Evolutionary conservation across 2,888 invertebrate species (phyloP), one percentile per base, ranked within the genome.

Genomic region (Eumacrocentrus americanus): DNA sequence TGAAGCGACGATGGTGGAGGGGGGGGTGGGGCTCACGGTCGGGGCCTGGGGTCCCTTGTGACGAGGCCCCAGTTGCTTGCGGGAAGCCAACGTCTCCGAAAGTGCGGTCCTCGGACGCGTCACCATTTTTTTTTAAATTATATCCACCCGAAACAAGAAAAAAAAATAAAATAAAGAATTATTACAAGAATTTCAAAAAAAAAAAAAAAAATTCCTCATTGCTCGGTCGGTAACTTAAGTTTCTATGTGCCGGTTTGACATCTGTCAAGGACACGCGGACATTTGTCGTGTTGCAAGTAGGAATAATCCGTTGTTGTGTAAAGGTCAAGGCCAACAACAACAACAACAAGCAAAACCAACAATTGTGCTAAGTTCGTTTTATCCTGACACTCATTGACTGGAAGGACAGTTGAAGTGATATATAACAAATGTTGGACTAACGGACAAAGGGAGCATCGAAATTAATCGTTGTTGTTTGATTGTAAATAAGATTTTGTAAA

Each of bases 31-130:
- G 64, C 70, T 72, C 71, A 73, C 71, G 72, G 71, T 71, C 72
- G 74, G 73, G 74, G 72, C 73, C 72, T 68, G 72, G 70, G 71
- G 71, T 71, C 73, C 72, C 72, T 3, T 22, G 71, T 69, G 65
- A 70, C 72, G 71, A 67, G 71, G 75, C 71, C 68, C 73, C 77
- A 78, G 78, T 78, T 73, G 76, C 70, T 74, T 73, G 70, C 71
- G 71, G 76, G 76, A 74, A 68, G 68, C 70, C 70, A 67, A 62
- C 60, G 57, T 57, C 53, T 55, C 47, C 48, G 54, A 46, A 23
- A 55, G 29, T 29, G 46, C 59, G 42, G 54, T 51, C 40, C 52
- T 11, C 48, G 61, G 12, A 52, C 52, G 29, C 29, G 9, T 9
- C 9, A 9, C 4, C 29, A 29, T n/a, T n/a, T n/a, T n/a, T n/a